Evolutionary conservation across 2,797 vertebrate species (phyloP).

Genomic region (Sylvilagus floridanus): DNA sequence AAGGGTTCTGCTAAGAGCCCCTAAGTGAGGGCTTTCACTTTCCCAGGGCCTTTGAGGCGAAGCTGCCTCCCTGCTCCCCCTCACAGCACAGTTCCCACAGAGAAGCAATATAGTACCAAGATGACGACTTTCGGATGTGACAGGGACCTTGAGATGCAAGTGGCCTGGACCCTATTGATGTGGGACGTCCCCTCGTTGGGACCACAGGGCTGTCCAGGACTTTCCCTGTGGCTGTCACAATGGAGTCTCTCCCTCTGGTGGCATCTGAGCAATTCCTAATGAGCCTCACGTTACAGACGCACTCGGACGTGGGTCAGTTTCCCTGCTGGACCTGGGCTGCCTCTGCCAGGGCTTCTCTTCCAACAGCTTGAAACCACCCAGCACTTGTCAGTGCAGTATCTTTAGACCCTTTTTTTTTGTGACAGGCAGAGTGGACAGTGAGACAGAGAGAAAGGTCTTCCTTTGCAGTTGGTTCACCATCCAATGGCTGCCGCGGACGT

Average conservation of each 20-base stretch:
- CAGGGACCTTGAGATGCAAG: background rate
- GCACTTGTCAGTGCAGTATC: background rate
- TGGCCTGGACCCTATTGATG: background rate
- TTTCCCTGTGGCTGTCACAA: background rate
- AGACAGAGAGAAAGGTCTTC: too few relatives aligned
- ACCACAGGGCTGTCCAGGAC: background rate
- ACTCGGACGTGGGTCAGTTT: rapidly evolving
- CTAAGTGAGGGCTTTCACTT: background rate
- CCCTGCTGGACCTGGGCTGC: background rate
- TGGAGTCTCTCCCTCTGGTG: background rate
- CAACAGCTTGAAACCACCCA: background rate
- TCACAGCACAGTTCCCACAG: background rate
- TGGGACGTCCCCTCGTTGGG: background rate
- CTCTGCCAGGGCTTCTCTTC: background rate
- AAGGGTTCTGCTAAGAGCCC: too few relatives aligned
- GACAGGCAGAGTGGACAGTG: too few relatives aligned
- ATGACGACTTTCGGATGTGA: background rate
- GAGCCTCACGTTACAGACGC: background rate
- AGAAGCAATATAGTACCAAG: background rate
- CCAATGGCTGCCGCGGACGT: too few relatives aligned
- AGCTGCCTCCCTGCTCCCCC: background rate
- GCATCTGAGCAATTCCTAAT: too few relatives aligned
- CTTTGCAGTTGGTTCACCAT: too few relatives aligned
- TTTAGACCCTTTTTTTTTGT: too few relatives aligned
- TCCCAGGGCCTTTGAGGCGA: background rate